Percentiles rank a stretch among this genome's conserved stretches.
phyloP scores from a whole-genome alignment of 1,140 invertebrate species.

The Danaus plexippus region DNA sequence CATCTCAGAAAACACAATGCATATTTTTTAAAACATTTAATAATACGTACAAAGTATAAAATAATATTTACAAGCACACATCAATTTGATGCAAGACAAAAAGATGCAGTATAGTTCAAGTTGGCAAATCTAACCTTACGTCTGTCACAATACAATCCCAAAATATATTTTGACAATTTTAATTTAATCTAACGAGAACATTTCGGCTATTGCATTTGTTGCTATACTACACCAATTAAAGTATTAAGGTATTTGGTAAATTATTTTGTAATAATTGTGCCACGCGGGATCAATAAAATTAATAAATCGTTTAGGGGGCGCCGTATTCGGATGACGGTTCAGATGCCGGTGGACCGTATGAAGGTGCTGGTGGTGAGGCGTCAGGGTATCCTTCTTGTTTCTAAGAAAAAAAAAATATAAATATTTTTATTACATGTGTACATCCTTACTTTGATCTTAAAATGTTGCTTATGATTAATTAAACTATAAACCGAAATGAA shows the following conservation, averaged over 20 bases:
- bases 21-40: slow-evolving; percentile 21
- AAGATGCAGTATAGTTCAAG: slow-evolving; percentile 29
- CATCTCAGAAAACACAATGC: too few species aligned
- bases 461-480: too few species aligned
- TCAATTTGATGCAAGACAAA: slow-evolving; percentile 64
- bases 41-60: slow-evolving; percentile 28
- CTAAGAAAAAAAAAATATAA: slow-evolving; percentile 32
- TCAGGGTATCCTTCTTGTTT: slow-evolving; percentile 70
- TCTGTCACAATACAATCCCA: neutral
- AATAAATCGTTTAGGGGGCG: slow-evolving; percentile 38
- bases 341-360: slow-evolving; percentile 65
- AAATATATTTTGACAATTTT: too few species aligned
- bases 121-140: slow-evolving; percentile 22
- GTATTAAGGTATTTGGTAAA: slow-evolving; percentile 12
- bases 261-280: slow-evolving; percentile 6
- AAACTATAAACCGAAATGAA: too few species aligned
- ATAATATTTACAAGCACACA: slow-evolving; percentile 40
- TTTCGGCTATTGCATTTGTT: slow-evolving; percentile 3
- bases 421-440: too few species aligned
- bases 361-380: slow-evolving; percentile 38
- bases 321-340: slow-evolving; percentile 66
- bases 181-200: neutral
- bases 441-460: too few species aligned
- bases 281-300: slow-evolving; percentile 1
- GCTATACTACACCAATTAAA: slow-evolving; percentile 10